Conservation (phyloP, 2,113 vertebrate genomes). For the Scolopax mira region DNA sequence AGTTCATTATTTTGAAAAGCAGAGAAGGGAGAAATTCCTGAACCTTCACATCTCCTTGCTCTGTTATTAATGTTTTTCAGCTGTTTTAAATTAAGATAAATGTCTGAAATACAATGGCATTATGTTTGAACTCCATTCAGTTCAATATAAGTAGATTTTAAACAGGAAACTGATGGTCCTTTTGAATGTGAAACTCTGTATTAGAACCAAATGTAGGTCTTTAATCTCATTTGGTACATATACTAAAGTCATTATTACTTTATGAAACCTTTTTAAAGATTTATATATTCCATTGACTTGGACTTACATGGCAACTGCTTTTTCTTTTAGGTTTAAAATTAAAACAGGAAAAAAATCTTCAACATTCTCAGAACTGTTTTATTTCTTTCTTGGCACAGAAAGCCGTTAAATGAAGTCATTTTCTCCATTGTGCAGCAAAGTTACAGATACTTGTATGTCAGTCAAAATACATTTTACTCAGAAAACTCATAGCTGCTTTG, state of each 20-base stretch:
- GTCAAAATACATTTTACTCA: slow-evolving; percentile 51
- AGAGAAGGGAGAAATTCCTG: neutral
- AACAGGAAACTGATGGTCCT: slow-evolving; percentile 48
- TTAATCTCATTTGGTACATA: slow-evolving; percentile 65
- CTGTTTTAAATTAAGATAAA: slow-evolving; percentile 63
- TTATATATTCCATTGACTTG: slow-evolving; percentile 53
- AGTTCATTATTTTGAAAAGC: neutral
- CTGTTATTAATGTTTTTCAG: slow-evolving; percentile 54
- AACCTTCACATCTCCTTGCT: neutral
- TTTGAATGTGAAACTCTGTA: slow-evolving; percentile 65
- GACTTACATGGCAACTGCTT: slow-evolving; percentile 49
- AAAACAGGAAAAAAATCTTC: slow-evolving; percentile 38
- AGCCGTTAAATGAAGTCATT: slow-evolving; percentile 59
- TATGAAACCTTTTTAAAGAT: slow-evolving; percentile 65
- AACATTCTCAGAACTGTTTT: slow-evolving; percentile 24
- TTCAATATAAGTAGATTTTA: slow-evolving; percentile 56
- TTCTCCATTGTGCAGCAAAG: slow-evolving; percentile 52
- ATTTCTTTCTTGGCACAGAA: slow-evolving; percentile 59
- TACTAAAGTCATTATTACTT: slow-evolving; percentile 69
- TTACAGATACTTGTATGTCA: slow-evolving; percentile 47
- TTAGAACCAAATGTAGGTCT: slow-evolving; percentile 67
- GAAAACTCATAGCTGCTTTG: slow-evolving; percentile 35
- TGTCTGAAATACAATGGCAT: slow-evolving; percentile 63
- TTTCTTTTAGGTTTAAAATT: slow-evolving; percentile 61
- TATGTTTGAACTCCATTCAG: slow-evolving; percentile 59